These are phyloP conservation scores for Felis chaus DNA, from an alignment of 2,113 vertebrate species.

Conservation along the genomic window DNA sequence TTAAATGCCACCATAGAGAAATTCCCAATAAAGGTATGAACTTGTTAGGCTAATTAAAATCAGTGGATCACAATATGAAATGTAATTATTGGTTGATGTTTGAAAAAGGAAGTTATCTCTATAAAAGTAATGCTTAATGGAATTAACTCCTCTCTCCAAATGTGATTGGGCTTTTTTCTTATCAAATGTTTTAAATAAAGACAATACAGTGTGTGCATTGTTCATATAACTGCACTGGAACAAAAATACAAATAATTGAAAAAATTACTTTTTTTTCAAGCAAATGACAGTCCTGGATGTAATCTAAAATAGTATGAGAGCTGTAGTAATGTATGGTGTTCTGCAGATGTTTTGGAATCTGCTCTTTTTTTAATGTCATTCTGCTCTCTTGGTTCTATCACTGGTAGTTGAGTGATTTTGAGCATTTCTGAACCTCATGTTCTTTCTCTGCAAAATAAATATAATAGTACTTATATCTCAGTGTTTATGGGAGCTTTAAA, in stretches of 20 bases:
- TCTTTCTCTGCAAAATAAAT: not conserved
- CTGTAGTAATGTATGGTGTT: not conserved
- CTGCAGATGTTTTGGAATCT: not conserved
- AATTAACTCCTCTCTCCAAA: not conserved
- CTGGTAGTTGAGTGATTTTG: not conserved
- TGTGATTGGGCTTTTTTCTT: not conserved
- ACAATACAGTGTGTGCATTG: not conserved
- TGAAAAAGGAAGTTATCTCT: conserved; percentile 1
- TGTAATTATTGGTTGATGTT: not conserved
- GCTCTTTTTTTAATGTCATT: not conserved
- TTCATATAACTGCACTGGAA: not conserved
- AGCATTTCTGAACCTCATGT: not conserved
- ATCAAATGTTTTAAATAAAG: not conserved
- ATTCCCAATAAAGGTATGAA: conserved; percentile 32
- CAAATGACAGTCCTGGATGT: not conserved
- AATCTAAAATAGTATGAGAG: not conserved
- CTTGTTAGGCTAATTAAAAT: conserved; percentile 44
- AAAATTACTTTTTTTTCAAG: not conserved
- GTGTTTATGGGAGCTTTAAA: not conserved
- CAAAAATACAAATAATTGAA: not conserved
- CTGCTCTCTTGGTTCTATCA: not conserved
- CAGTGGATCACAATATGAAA: conserved; percentile 8
- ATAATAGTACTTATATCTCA: not conserved
- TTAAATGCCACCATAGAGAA: not conserved
- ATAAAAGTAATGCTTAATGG: not conserved